Evolutionary conservation across 2,797 vertebrate species (phyloP).

Genomic region (Loriculus beryllinus): DNA sequence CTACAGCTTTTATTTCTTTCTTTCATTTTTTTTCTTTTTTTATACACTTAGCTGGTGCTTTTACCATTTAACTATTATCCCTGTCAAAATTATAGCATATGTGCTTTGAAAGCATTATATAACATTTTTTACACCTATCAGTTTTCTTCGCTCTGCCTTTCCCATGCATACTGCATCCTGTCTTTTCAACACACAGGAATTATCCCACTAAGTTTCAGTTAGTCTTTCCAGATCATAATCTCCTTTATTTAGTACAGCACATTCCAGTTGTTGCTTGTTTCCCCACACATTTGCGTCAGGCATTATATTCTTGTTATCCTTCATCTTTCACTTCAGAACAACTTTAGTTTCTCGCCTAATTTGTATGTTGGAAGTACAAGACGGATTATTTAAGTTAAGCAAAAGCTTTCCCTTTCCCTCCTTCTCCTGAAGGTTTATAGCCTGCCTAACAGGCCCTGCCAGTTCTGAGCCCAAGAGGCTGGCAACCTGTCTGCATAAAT

Average conservation of each 20-base stretch:
- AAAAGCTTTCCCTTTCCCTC: constrained; percentile 63
- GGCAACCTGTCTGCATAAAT: constrained; percentile 47
- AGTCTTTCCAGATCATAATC: constrained; percentile 44
- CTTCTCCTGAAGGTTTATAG: constrained; percentile 46
- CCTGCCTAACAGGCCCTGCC: constrained; percentile 51
- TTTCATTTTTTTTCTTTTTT: neutral
- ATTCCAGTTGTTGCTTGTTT: constrained; percentile 66
- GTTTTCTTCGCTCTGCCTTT: constrained; percentile 9
- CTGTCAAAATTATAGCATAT: neutral
- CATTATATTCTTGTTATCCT: constrained; percentile 53
- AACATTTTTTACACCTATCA: neutral
- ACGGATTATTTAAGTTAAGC: constrained; percentile 55
- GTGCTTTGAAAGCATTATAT: neutral
- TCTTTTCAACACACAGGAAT: constrained; percentile 46
- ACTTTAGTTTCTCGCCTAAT: constrained; percentile 65
- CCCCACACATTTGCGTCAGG: constrained; percentile 38
- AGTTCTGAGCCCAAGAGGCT: constrained; percentile 55
- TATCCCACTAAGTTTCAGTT: constrained; percentile 51
- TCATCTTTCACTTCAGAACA: constrained; percentile 60
- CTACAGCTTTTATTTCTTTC: no score
- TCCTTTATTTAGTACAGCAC: constrained; percentile 36
- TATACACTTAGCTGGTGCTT: neutral
- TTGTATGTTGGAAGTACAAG: constrained; percentile 65
- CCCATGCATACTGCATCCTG: neutral
- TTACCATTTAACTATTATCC: neutral